Evolutionary conservation across 1,140 invertebrate genomes (phyloP).

Genomic region (Drosophila miranda): DNA sequence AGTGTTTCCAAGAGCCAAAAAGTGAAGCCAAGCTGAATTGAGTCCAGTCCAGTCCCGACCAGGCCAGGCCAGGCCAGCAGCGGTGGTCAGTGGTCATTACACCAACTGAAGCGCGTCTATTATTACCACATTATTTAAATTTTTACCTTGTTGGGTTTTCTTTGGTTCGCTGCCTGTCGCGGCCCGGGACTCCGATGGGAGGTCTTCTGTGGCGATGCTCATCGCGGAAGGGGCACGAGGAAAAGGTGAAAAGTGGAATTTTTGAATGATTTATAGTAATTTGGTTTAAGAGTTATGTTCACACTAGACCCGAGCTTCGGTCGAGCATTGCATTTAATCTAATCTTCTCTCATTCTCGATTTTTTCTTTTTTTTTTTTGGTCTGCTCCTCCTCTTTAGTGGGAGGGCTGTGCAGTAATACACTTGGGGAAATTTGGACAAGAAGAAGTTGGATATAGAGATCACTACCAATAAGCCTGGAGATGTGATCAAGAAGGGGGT

Average conservation of each 20-base stretch:
- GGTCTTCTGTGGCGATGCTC: slow-evolving; percentile 14
- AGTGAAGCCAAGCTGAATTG: background rate
- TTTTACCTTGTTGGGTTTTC: slow-evolving; percentile 19
- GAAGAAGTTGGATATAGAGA: too few species aligned
- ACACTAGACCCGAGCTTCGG: slow-evolving; percentile 56
- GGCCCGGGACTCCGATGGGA: slow-evolving; percentile 18
- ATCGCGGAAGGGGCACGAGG: background rate
- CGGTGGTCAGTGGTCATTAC: slow-evolving; percentile 63
- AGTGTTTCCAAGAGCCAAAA: slow-evolving; percentile 39
- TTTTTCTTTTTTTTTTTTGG: slow-evolving; percentile 12
- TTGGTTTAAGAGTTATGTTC: slow-evolving; percentile 79
- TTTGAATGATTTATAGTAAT: slow-evolving; percentile 79
- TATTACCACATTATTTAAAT: slow-evolving; percentile 80
- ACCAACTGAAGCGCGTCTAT: slow-evolving; percentile 78
- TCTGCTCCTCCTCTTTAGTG: background rate
- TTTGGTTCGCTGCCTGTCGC: slow-evolving; percentile 10
- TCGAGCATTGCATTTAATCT: slow-evolving; percentile 69
- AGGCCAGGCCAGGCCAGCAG: too few species aligned
- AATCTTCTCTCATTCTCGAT: slow-evolving; percentile 50
- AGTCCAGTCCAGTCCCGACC: background rate
- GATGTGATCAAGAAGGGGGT: too few species aligned
- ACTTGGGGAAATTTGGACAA: slow-evolving; percentile 12
- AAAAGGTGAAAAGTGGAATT: slow-evolving; percentile 78
- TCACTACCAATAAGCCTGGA: too few species aligned
- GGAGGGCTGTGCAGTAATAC: slow-evolving; percentile 5